These are phyloP conservation scores for Typhlichthys eigenmanni DNA, from an alignment of 2,797 vertebrate genomes.

Conservation along the genomic window DNA sequence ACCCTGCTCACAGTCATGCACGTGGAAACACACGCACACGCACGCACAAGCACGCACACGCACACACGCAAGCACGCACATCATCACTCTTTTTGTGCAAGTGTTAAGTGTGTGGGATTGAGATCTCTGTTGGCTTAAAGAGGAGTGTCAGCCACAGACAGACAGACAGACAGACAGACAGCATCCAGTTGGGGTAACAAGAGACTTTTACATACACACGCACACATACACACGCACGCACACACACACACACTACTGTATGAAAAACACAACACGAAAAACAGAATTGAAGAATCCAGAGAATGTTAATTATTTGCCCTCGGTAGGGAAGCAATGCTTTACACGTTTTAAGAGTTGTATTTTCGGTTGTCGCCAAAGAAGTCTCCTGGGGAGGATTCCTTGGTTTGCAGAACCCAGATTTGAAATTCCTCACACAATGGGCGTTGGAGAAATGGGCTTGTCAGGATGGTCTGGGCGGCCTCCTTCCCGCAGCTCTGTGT, in stretches of 20 bases:
- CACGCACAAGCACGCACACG: not conserved
- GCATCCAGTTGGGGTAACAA: slow-evolving; percentile 45
- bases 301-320: slow-evolving; percentile 65
- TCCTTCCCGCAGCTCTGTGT: slow-evolving; percentile 50
- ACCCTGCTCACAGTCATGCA: slow-evolving; percentile 28
- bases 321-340: slow-evolving; percentile 28
- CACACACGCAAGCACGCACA: slow-evolving; percentile 25
- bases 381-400: slow-evolving; percentile 47
- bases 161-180: slow-evolving; percentile 55
- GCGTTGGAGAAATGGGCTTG: slow-evolving; percentile 61
- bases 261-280: slow-evolving; percentile 58
- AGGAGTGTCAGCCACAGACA: slow-evolving; percentile 67
- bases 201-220: slow-evolving; percentile 52
- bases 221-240: slow-evolving; percentile 39
- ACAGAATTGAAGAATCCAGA: slow-evolving; percentile 56
- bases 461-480: slow-evolving; percentile 49
- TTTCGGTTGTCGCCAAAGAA: slow-evolving; percentile 53
- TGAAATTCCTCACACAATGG: slow-evolving; percentile 63
- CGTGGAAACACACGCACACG: not conserved
- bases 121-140: slow-evolving; percentile 71
- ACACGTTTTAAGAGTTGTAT: slow-evolving; percentile 45
- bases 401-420: slow-evolving; percentile 67
- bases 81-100: slow-evolving; percentile 62
- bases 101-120: slow-evolving; percentile 75
- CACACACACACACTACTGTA: slow-evolving; percentile 23